A percentile compares a stretch with the other conserved stretches of the same genome.
These are phyloP conservation scores for Odontesthes bonariensis DNA, from an alignment of 2,113 vertebrate genomes.

Conservation along the genomic window DNA sequence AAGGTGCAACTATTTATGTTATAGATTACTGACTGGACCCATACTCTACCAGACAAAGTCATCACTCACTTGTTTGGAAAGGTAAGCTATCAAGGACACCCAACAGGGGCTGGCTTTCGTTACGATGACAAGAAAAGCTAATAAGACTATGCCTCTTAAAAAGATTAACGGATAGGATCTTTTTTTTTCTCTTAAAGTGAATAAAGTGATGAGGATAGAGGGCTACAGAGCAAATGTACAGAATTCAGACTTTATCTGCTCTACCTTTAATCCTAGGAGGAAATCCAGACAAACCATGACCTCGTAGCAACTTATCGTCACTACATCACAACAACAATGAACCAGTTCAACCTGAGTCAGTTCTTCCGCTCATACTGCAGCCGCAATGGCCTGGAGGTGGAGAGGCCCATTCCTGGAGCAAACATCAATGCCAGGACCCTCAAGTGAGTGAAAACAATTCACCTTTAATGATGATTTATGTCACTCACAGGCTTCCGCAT, in stretches of 20 bases:
- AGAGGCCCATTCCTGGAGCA: constrained; percentile 86
- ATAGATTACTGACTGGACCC: constrained; percentile 93
- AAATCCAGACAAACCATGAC: constrained; percentile 90
- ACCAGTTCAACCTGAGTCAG: constrained; percentile 91
- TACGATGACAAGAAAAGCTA: neutral
- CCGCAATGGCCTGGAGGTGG: constrained; percentile 90
- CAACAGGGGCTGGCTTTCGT: neutral
- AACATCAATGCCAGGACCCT: constrained; percentile 84
- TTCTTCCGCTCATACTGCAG: constrained; percentile 94
- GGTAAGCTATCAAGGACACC: constrained; percentile 73
- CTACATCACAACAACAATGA: constrained; percentile 90
- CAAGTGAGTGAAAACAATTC: constrained; percentile 73
- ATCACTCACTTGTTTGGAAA: constrained; percentile 94
- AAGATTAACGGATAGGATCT: neutral
- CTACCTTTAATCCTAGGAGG: constrained; percentile 83
- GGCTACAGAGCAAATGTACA: too few species aligned
- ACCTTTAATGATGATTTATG: neutral
- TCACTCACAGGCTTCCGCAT: neutral
- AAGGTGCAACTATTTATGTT: constrained; percentile 6
- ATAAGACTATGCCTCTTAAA: neutral
- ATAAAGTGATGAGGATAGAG: neutral
- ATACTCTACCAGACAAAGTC: constrained; percentile 90
- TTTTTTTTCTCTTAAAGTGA: neutral
- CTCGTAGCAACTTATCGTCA: constrained; percentile 92
- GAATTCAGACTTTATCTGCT: neutral